Evolutionary conservation across 2,888 invertebrate species (phyloP).

Genomic region (Arrhopalites spinosus): DNA sequence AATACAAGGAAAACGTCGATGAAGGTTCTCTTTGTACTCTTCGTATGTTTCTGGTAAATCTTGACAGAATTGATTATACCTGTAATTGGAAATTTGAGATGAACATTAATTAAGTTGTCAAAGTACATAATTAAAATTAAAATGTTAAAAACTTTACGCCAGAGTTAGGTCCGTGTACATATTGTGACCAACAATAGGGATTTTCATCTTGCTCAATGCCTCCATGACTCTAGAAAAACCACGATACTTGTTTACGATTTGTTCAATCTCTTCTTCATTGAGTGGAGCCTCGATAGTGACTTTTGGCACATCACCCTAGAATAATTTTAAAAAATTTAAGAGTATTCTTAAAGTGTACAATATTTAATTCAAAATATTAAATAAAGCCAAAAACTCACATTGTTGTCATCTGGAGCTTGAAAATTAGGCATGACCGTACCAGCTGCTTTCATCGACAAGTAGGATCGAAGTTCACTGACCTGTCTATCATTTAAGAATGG

Average conservation of each 20-base stretch:
- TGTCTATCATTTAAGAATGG: slow-evolving; percentile 66
- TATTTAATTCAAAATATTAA: not conserved
- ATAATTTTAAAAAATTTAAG: too few relatives aligned
- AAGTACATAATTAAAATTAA: not conserved
- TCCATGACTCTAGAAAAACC: slow-evolving; percentile 73
- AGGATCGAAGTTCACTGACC: slow-evolving; percentile 34
- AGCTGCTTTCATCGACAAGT: slow-evolving; percentile 9
- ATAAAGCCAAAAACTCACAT: not conserved
- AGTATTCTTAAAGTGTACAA: too few relatives aligned
- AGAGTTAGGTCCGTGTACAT: slow-evolving; percentile 71
- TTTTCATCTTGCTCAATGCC: slow-evolving; percentile 65
- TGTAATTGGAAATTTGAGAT: not conserved
- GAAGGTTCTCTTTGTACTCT: slow-evolving; percentile 69
- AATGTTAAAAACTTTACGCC: slow-evolving; percentile 57
- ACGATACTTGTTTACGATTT: slow-evolving; percentile 62
- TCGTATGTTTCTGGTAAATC: slow-evolving; percentile 69
- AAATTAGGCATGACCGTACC: not conserved
- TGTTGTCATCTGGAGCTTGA: not conserved
- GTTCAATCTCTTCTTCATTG: slow-evolving; percentile 57
- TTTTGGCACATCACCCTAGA: not conserved
- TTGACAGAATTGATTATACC: slow-evolving; percentile 72
- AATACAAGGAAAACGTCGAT: slow-evolving; percentile 68
- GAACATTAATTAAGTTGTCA: not conserved
- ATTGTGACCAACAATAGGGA: slow-evolving; percentile 80
- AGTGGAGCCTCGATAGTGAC: slow-evolving; percentile 19